Evolutionary conservation across 2,113 vertebrate species (phyloP).

Genomic region (Corydoras maculifer): DNA sequence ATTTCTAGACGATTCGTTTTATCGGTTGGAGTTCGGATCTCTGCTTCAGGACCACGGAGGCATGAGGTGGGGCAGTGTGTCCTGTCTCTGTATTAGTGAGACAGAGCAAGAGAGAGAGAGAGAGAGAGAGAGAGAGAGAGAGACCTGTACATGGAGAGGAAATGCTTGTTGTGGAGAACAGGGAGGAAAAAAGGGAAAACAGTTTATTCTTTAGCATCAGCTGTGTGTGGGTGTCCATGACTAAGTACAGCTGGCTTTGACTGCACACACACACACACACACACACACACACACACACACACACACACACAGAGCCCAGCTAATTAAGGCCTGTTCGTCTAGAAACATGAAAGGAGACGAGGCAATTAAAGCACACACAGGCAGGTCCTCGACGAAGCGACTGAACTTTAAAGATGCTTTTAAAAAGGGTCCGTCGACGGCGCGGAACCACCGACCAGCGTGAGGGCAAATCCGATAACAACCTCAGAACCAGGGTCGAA

Average conservation of each 20-base stretch:
- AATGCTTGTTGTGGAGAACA: conserved; percentile 27
- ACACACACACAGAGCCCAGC: not conserved
- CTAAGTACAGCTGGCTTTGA: conserved; percentile 52
- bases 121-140: conserved; percentile 9
- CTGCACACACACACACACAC: conserved; percentile 22
- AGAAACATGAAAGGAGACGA: conserved; percentile 21
- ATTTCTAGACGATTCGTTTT: no score
- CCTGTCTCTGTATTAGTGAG: not conserved
- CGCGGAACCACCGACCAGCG: no score
- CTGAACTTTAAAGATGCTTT: no score
- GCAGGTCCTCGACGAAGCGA: not conserved
- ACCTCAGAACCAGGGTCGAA: no score
- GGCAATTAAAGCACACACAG: conserved; percentile 30
- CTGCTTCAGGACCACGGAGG: no score
- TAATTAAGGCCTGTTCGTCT: conserved; percentile 41
- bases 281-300: conserved; percentile 25
- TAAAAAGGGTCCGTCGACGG: no score
- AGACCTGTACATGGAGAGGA: no score
- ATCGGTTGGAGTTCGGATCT: no score
- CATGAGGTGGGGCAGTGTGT: no score
- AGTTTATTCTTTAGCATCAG: conserved; percentile 63
- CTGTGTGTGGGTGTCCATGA: conserved; percentile 63
- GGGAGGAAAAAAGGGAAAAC: conserved; percentile 5
- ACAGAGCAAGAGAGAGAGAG: not conserved
- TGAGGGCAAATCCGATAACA: no score